These are phyloP conservation scores for Rhinogobio ventralis DNA, from an alignment of 2,797 vertebrate genomes.

Conservation along the genomic window DNA sequence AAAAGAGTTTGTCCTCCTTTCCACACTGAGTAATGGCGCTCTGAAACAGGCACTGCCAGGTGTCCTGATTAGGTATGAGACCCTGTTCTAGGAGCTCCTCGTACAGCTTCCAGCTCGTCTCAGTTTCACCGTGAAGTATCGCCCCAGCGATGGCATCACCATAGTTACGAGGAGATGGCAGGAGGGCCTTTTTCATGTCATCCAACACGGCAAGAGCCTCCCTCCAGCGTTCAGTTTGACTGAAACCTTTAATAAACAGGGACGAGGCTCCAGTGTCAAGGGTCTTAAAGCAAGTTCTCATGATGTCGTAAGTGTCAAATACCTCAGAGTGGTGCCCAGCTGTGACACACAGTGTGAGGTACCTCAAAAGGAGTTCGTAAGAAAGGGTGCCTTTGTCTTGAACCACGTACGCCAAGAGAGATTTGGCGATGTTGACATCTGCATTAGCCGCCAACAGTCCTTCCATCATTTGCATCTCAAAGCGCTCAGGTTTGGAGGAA, in stretches of 20 bases:
- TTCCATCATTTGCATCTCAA: conserved; percentile 81
- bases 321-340: conserved; percentile 81
- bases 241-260: conserved; percentile 86
- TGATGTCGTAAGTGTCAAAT: conserved; percentile 86
- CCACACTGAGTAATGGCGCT: conserved; percentile 63
- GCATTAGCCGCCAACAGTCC: conserved; percentile 68
- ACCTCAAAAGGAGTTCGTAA: conserved; percentile 85
- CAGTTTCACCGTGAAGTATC: conserved; percentile 73
- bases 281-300: conserved; percentile 82
- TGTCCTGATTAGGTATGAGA: conserved; percentile 79
- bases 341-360: conserved; percentile 85
- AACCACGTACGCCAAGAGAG: conserved; percentile 85
- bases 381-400: conserved; percentile 80
- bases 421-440: conserved; percentile 87
- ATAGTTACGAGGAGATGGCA: conserved; percentile 83
- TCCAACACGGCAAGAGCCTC: conserved; percentile 82
- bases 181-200: conserved; percentile 79
- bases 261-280: conserved; percentile 85
- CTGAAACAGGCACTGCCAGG: conserved; percentile 84
- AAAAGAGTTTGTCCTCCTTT: conserved; percentile 77
- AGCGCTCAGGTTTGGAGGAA: conserved; percentile 64
- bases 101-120: conserved; percentile 83
- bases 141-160: conserved; percentile 84
- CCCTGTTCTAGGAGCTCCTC: conserved; percentile 78
- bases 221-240: conserved; percentile 84